These are phyloP conservation scores for Zaprionus vittiger DNA, from an alignment of 1,140 invertebrate species.

Conservation along the genomic window DNA sequence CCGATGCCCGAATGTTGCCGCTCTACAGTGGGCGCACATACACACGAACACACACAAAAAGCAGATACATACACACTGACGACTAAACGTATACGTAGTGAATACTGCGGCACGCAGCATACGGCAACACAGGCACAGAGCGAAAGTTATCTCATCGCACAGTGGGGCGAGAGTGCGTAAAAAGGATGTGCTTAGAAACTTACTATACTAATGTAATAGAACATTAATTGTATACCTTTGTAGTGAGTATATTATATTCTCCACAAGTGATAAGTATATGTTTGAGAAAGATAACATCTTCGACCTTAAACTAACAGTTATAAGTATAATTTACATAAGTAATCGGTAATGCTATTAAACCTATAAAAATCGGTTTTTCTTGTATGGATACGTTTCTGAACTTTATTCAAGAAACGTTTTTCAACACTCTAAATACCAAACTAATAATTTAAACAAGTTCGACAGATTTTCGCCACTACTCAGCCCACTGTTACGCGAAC, in stretches of 20 bases:
- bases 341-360: too few relatives aligned
- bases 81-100: neutral
- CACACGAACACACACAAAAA: slow-evolving; percentile 28
- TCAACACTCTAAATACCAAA: neutral
- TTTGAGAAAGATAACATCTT: too few relatives aligned
- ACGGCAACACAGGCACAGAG: slow-evolving; percentile 4
- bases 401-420: too few relatives aligned
- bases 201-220: neutral
- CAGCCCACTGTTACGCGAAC: slow-evolving; percentile 42
- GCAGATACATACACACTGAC: slow-evolving; percentile 12
- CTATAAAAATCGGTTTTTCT: too few relatives aligned
- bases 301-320: too few relatives aligned
- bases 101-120: slow-evolving; percentile 67
- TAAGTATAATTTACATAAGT: too few relatives aligned
- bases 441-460: neutral
- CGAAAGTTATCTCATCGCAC: slow-evolving; percentile 47
- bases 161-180: slow-evolving; percentile 30
- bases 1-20: slow-evolving; percentile 60
- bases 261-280: too few relatives aligned
- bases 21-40: slow-evolving; percentile 26
- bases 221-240: neutral
- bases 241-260: neutral
- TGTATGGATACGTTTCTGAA: too few relatives aligned
- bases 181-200: neutral
- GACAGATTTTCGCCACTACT: neutral